Conservation (phyloP, 2,797 vertebrate genomes). For the Cirrhinus mrigala region DNA sequence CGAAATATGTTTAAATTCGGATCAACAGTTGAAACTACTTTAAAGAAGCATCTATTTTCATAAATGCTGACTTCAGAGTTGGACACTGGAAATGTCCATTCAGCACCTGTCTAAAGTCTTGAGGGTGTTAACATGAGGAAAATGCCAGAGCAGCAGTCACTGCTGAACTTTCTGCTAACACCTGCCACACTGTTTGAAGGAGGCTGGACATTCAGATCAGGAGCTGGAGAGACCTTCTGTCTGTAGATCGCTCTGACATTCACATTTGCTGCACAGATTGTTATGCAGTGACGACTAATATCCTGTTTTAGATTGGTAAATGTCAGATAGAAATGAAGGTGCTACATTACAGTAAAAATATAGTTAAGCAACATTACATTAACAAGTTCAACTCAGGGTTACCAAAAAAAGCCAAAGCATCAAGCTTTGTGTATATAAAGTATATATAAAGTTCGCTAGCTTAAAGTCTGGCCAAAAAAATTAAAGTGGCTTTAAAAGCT, state of each 20-base stretch:
- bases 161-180: neutral
- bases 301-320: neutral
- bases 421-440: neutral
- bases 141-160: slow-evolving; percentile 17
- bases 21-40: neutral
- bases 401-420: neutral
- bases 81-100: slow-evolving; percentile 15
- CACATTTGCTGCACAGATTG: neutral
- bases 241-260: neutral
- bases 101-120: slow-evolving; percentile 19
- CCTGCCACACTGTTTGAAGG: neutral
- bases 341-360: neutral
- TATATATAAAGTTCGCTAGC: no score
- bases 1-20: neutral
- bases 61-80: slow-evolving; percentile 12
- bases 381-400: neutral
- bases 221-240: neutral
- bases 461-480: no score
- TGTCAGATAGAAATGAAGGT: neutral
- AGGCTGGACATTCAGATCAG: neutral
- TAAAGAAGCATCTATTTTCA: slow-evolving; percentile 26
- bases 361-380: neutral
- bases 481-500: no score
- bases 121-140: neutral
- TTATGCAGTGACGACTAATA: neutral